phyloP scores from a whole-genome alignment of 2,888 invertebrate species.

The Eristalis intricaria region DNA sequence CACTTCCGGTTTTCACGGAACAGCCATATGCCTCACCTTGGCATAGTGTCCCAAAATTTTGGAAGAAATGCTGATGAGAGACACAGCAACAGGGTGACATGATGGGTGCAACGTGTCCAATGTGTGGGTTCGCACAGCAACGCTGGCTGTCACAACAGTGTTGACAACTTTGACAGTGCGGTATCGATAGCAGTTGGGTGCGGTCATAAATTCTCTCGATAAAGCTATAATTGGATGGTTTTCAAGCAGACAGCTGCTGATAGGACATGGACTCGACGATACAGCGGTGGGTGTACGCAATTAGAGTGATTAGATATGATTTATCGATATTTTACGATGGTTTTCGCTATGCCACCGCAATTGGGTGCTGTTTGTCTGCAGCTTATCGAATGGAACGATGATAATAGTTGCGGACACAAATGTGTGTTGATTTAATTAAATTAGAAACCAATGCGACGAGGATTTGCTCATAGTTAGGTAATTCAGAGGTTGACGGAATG shows the following conservation, averaged over 20 bases:
- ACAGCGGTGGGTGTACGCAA: background rate
- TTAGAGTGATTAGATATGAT: conserved; percentile 49
- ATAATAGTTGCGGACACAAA: background rate
- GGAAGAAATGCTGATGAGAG: background rate
- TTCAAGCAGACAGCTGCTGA: conserved; percentile 24
- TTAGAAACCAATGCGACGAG: background rate
- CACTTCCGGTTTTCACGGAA: background rate
- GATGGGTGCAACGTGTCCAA: background rate
- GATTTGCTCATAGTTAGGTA: background rate
- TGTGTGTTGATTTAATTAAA: background rate
- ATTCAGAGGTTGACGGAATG: background rate
- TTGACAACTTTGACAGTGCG: conserved; percentile 6
- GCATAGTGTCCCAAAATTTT: background rate
- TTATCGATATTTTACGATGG: conserved; percentile 39
- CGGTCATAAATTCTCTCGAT: conserved; percentile 36
- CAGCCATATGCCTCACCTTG: background rate
- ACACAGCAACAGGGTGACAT: conserved; percentile 35
- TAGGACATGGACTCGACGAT: background rate
- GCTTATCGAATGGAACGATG: background rate
- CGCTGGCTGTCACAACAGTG: conserved; percentile 7
- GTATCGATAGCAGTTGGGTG: conserved; percentile 4
- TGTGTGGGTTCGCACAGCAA: background rate
- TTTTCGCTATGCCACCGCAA: conserved; percentile 22
- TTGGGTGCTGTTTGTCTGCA: background rate
- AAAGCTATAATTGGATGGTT: conserved; percentile 40